A percentile compares a stretch with the other conserved stretches of the same genome.
phyloP scores from a whole-genome alignment of 2,888 invertebrate genomes.

The Euplexia lucipara region DNA sequence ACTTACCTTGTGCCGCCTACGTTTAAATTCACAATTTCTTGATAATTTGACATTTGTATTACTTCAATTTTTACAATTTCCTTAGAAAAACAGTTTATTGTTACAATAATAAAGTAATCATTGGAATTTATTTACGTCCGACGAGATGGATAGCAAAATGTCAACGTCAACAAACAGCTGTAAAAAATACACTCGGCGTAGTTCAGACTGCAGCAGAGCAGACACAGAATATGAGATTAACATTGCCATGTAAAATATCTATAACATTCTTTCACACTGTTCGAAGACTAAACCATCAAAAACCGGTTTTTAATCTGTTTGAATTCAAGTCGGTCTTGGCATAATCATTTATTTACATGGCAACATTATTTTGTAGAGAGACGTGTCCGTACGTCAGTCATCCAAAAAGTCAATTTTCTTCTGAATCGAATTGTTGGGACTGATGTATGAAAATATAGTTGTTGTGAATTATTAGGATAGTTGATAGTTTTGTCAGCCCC shows the following conservation, averaged over 20 bases:
- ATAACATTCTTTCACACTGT: neutral
- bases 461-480: constrained; percentile 75
- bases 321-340: constrained; percentile 31
- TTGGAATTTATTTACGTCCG: constrained; percentile 60
- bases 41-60: constrained; percentile 85
- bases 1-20: constrained; percentile 98
- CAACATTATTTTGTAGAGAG: constrained; percentile 79
- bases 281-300: neutral
- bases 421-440: constrained; percentile 83
- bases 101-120: constrained; percentile 27
- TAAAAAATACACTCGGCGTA: constrained; percentile 56
- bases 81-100: constrained; percentile 37
- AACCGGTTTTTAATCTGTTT: constrained; percentile 26
- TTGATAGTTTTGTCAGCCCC: constrained; percentile 72
- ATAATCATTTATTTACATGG: constrained; percentile 67
- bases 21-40: constrained; percentile 97
- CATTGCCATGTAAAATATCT: constrained; percentile 35
- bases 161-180: constrained; percentile 72
- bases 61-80: constrained; percentile 46
- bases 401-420: constrained; percentile 85
- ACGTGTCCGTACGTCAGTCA: constrained; percentile 89
- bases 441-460: constrained; percentile 86
- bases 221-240: neutral
- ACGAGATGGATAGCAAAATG: constrained; percentile 50
- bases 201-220: too few relatives aligned